Percentiles rank a stretch among this genome's conserved stretches.
Evolutionary conservation across 1,140 invertebrate species (phyloP).

Genomic region (Ostrea edulis): DNA sequence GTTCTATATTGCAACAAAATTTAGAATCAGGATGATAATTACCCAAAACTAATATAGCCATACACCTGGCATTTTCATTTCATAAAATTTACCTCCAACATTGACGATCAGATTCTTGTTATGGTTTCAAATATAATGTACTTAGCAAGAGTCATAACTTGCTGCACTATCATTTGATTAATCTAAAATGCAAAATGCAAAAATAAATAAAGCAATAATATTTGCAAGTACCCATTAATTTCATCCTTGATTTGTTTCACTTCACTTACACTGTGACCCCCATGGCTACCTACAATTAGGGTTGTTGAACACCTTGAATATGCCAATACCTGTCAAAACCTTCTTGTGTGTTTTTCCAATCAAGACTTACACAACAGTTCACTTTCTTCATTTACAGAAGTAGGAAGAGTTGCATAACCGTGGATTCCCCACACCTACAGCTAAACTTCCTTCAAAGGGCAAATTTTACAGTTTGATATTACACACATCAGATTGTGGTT

Average conservation of each 20-base stretch:
- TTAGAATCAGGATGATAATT: neutral
- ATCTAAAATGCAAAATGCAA: neutral
- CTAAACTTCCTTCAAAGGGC: constrained; percentile 1
- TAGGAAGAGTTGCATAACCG: constrained; percentile 13
- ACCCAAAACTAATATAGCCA: neutral
- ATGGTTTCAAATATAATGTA: neutral
- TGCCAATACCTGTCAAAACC: neutral
- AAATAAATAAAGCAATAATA: neutral
- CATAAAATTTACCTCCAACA: neutral
- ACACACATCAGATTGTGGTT: neutral
- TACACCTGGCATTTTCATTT: neutral
- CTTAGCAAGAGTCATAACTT: no score
- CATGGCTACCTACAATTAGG: neutral
- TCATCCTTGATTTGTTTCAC: neutral
- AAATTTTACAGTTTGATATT: neutral
- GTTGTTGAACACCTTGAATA: neutral
- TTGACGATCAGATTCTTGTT: neutral
- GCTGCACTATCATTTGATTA: neutral
- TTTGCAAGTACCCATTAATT: neutral
- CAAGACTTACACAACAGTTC: constrained; percentile 13
- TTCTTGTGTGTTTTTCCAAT: neutral
- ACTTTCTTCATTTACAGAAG: neutral
- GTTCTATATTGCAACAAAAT: neutral
- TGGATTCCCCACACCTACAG: neutral
- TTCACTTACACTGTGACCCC: neutral